Evolutionary conservation across 2,888 invertebrate species (phyloP).

Genomic region (Eumacrocentrus americanus): DNA sequence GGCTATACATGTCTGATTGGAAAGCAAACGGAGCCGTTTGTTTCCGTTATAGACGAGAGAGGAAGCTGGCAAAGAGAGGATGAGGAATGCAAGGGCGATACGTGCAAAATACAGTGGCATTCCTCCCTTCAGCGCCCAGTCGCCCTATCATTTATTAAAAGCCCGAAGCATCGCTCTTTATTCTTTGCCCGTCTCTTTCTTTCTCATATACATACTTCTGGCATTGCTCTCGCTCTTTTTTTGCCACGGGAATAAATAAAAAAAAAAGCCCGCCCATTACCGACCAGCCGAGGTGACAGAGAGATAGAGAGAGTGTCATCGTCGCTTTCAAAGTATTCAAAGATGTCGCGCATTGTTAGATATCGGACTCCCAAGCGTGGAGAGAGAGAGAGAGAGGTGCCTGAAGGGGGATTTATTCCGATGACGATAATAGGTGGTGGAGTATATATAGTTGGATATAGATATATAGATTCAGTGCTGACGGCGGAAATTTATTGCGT

Average conservation of each 20-base stretch:
- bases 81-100: conserved; percentile 21
- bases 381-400: too few relatives aligned
- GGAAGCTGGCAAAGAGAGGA: background rate
- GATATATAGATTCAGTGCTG: background rate
- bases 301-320: conserved; percentile 27
- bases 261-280: conserved; percentile 52
- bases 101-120: conserved; percentile 31
- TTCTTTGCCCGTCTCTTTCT: conserved; percentile 20
- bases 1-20: conserved; percentile 30
- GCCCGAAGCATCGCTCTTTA: conserved; percentile 37
- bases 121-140: conserved; percentile 23
- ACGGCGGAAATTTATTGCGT: conserved; percentile 17
- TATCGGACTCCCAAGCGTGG: conserved; percentile 31
- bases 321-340: conserved; percentile 44
- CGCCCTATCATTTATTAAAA: conserved; percentile 51
- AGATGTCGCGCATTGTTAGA: conserved; percentile 48
- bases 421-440: conserved; percentile 27
- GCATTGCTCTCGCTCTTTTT: conserved; percentile 24
- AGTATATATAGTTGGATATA: background rate
- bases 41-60: conserved; percentile 28
- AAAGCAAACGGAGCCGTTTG: conserved; percentile 32
- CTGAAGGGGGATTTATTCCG: conserved; percentile 7
- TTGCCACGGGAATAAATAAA: conserved; percentile 37
- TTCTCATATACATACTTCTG: conserved; percentile 17
- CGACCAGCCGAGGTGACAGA: conserved; percentile 33